Evolutionary conservation across 2,797 vertebrate species (phyloP), one percentile per base, ranked within the genome.

Genomic region (Melanotaenia trifasciata): DNA sequence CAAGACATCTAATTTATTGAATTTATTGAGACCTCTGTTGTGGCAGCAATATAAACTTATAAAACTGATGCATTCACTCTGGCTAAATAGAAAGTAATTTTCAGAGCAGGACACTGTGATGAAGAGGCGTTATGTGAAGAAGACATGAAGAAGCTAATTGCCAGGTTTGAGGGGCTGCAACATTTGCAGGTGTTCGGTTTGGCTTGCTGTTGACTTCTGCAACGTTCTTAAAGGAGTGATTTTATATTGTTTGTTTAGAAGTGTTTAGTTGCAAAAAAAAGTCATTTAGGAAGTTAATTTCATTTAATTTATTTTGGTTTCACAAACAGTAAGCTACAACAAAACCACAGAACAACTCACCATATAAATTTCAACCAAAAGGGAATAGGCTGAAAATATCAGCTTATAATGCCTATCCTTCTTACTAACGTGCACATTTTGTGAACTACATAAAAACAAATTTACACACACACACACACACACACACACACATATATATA

Each of bases 141-240:
- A 50, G n/a, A 57, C 54, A 28, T 30, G 54, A 32, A 20, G 28
- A 57, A 57, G 54, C 54, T 57, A 9, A 10, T 57, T 57, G 54
- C 54, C 54, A 57, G 28, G 12, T 57, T 43, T 35, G 65, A 67
- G 28, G 24, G 22, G 53, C 22, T 45, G 56, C 43, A 50, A 57
- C 47, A 30, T 35, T 58, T 68, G 56, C 40, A 68, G 56, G 40
- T 50, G 57, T 68, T 43, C 16, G 33, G 9, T 59, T 68, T 35
- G 28, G 40, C 66, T 50, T 28, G 35, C 58, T 50, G 45, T 36
- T 10, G 16, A 8, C 54, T 57, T 28, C 13, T 18, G 7, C 8
- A 57, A 54, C 9, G 16, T 57, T 56, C 26, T 30, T 13, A 53
- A 65, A 53, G 16, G 13, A 65, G 16, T 64, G 22, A 5, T 33